These are phyloP conservation scores for Hydractinia symbiolongicarpus DNA, from an alignment of 30 jellyfish, hydroid and myxozoan species.

Conservation along the genomic window DNA sequence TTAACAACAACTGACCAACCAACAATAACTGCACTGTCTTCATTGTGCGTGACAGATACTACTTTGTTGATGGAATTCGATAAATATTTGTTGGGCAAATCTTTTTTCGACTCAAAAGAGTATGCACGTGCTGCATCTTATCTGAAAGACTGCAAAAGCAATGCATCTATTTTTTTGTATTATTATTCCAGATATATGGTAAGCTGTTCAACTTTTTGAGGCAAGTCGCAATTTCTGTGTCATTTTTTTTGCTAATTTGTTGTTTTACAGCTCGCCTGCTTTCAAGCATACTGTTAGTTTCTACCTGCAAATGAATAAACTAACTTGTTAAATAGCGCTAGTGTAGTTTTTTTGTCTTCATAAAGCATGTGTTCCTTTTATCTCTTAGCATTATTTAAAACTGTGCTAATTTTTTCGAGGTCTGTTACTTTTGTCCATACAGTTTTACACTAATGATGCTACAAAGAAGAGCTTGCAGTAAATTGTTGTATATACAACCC, in stretches of 20 bases:
- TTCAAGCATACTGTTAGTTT: neutral
- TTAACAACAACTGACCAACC: neutral
- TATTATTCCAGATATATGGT: conserved; percentile 70
- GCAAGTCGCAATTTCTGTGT: neutral
- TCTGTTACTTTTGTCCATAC: no score
- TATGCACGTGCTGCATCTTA: conserved; percentile 71
- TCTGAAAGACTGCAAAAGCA: conserved; percentile 49
- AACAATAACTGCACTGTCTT: no score
- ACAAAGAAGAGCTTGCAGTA: no score
- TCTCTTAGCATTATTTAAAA: no score
- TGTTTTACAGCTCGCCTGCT: neutral
- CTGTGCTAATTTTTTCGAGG: no score
- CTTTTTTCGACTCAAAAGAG: conserved; percentile 70
- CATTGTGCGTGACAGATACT: conserved; percentile 5
- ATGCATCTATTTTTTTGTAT: conserved; percentile 51
- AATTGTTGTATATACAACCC: no score
- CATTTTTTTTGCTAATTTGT: neutral
- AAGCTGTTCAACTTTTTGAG: conserved; percentile 8
- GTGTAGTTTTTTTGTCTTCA: no score
- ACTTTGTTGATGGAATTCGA: conserved; percentile 62
- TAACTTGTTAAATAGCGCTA: no score
- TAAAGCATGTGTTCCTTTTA: no score
- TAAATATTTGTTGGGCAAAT: conserved; percentile 57
- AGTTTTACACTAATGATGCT: no score
- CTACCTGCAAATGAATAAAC: neutral